These are phyloP conservation scores for Phenganax subtilis DNA, from an alignment of 92 coral and sea anemone genomes.

Conservation along the genomic window DNA sequence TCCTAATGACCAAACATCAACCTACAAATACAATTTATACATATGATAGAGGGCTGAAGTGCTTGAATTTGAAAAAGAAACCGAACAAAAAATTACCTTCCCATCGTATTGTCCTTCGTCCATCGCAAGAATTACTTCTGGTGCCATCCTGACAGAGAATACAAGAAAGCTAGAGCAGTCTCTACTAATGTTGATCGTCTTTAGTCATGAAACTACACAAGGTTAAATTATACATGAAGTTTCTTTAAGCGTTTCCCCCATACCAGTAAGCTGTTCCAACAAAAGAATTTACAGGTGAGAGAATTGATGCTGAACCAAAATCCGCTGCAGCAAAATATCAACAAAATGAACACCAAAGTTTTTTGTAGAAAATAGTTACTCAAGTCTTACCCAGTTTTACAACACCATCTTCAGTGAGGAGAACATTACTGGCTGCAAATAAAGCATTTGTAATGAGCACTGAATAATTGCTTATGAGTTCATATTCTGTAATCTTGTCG, in stretches of 20 bases:
- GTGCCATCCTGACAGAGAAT: slow-evolving; percentile 85
- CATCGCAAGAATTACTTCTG: slow-evolving; percentile 97
- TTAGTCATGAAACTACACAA: background rate
- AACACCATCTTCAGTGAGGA: slow-evolving; percentile 93
- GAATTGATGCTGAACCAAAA: slow-evolving; percentile 96
- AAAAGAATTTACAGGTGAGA: slow-evolving; percentile 94
- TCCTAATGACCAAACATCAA: slow-evolving; percentile 98
- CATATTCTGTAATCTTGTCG: slow-evolving; percentile 6
- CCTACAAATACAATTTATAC: slow-evolving; percentile 45
- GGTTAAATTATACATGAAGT: too few relatives aligned
- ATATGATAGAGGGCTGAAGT: too few relatives aligned
- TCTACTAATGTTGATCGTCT: background rate
- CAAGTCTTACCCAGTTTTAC: slow-evolving; percentile 76
- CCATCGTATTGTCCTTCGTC: slow-evolving; percentile 99
- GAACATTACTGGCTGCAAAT: slow-evolving; percentile 80
- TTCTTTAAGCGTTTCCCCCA: slow-evolving; percentile 33
- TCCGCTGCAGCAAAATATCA: slow-evolving; percentile 64
- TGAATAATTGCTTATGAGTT: background rate
- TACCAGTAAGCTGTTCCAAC: slow-evolving; percentile 99
- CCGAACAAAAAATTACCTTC: slow-evolving; percentile 50
- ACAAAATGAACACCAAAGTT: too few relatives aligned
- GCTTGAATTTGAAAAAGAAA: too few relatives aligned
- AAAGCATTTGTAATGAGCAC: background rate
- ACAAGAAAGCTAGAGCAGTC: background rate
- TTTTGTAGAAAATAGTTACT: background rate